phyloP scores from a whole-genome alignment of 2,113 vertebrate species.

The Eretmochelys imbricata region DNA sequence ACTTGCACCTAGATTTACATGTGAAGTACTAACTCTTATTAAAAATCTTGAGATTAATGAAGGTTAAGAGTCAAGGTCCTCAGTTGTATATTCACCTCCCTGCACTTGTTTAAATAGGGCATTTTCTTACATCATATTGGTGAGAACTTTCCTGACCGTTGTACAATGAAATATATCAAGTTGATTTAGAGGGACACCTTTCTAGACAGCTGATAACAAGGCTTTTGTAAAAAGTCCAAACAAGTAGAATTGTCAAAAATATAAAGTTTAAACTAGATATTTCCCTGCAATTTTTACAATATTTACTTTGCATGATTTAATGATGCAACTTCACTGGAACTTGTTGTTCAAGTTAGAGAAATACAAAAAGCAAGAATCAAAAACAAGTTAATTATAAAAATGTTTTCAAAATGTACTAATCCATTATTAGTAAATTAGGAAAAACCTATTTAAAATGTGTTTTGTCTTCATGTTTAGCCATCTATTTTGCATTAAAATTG shows the following conservation, averaged over 20 bases:
- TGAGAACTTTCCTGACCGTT: background rate
- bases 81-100: background rate
- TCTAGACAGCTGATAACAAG: background rate
- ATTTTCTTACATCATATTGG: background rate
- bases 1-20: background rate
- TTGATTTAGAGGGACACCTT: background rate
- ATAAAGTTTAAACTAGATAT: background rate
- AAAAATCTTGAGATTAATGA: background rate
- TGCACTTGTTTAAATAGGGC: background rate
- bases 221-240: no score
- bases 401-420: background rate
- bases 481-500: background rate
- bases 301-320: background rate
- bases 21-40: background rate
- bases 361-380: background rate
- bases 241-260: background rate
- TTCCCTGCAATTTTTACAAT: background rate
- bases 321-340: background rate
- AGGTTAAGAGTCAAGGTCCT: background rate
- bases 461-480: background rate
- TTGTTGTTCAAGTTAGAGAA: background rate
- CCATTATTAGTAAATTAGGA: background rate
- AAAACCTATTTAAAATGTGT: background rate
- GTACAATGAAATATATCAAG: background rate
- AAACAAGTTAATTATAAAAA: background rate